Base-by-base conservation (phyloP, 2,888 invertebrate species). In the Dicyrtomina minuta region DNA sequence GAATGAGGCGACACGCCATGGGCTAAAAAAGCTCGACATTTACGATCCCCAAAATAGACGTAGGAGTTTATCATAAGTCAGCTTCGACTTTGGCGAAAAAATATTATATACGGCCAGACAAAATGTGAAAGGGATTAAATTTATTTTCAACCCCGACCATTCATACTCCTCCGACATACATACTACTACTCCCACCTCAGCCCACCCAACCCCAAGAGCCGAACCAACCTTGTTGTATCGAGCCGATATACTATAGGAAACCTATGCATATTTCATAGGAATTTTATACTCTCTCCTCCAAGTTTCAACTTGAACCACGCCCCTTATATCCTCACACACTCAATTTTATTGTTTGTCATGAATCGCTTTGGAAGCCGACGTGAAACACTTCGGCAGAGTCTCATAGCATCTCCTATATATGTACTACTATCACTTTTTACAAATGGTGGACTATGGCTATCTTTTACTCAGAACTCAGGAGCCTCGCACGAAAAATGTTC, bases 351-450 rank as follows among this genome's bases (percentile, higher is more conserved):
- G 56, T 56, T 55, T 64, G 24, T 20, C 43, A 64, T 56, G 61
- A 61, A 69, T 69, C 56, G 43, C 61, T 49, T 68, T 51, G 27
- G 12, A 59, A 27, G 43, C 26, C 41, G 10, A 51, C 55, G 26
- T 22, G 55, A 43, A n/a, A 13, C 41, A 41, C 46, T 68, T 61
- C 39, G 70, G n/a, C n/a, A 33, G 65, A 70, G 64, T 70, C 70
- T n/a, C 13, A 53, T 33, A 58, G 65, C 69, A 62, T 65, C 58
- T 65, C n/a, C 70, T 65, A 70, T 70, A 70, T 70, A 64, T 51
- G 64, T 65, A 33, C 33, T 33, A 3, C 33, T 33, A 33, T n/a
- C n/a, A n/a, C n/a, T n/a, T n/a, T n/a, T n/a, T n/a, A 27, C 58
- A 64, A 69, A 64, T 69, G 64, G 69, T 64, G 39, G 51, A 69